A percentile compares a stretch with the other conserved stretches of the same genome.
Conservation (phyloP, 2,113 vertebrate species). For the Prunella himalayana region DNA sequence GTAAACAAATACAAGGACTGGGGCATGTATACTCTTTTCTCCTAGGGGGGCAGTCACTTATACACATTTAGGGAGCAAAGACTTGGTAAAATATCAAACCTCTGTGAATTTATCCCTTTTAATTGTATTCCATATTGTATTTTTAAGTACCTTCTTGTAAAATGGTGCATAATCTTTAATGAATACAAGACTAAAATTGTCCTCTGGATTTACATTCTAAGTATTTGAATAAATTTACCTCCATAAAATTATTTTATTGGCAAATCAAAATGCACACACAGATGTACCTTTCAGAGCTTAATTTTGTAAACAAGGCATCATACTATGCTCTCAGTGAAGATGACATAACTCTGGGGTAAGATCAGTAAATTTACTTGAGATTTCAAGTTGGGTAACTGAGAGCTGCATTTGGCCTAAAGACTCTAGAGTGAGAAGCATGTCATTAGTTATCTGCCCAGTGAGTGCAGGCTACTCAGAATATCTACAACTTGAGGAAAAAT, state of each 20-base stretch:
- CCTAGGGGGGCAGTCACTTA: neutral
- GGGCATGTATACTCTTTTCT: neutral
- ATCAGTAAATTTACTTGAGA: neutral
- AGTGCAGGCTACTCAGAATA: neutral
- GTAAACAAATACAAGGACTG: neutral
- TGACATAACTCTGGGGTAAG: neutral
- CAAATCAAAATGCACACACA: conserved; percentile 35
- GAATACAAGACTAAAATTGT: conserved; percentile 44
- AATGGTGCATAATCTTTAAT: conserved; percentile 66
- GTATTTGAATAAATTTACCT: conserved; percentile 47
- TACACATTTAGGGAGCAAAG: neutral
- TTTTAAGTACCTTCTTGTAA: conserved; percentile 57
- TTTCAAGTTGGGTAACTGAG: neutral
- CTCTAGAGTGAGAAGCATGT: conserved; percentile 13
- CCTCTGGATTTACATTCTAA: conserved; percentile 60
- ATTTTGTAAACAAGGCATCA: conserved; percentile 30
- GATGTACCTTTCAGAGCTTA: conserved; percentile 45
- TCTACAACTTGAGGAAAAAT: conserved; percentile 38
- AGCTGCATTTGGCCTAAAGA: conserved; percentile 14
- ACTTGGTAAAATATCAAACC: conserved; percentile 1
- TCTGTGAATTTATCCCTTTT: conserved; percentile 48
- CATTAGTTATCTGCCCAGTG: conserved; percentile 53
- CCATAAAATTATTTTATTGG: conserved; percentile 67
- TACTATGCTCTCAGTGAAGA: neutral
- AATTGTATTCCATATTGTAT: conserved; percentile 33